Percentiles rank a stretch among this genome's conserved stretches.
Evolutionary conservation across 2,113 vertebrate genomes (phyloP).

Genomic region (Poicephalus meyeri): DNA sequence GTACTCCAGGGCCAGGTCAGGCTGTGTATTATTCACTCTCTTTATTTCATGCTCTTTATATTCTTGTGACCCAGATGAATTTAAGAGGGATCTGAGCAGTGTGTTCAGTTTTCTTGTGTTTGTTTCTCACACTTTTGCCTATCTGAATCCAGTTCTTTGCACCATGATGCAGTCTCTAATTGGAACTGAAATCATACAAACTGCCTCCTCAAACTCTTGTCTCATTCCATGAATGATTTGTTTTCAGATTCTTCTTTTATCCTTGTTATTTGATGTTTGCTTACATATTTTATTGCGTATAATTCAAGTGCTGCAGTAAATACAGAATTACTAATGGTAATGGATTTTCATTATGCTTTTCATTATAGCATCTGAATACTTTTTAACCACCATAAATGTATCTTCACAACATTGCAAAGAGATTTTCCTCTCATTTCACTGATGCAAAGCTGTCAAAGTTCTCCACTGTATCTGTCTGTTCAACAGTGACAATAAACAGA

Average conservation of each 20-base stretch:
- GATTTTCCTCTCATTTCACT: neutral
- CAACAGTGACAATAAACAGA: neutral
- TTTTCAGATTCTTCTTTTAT: conserved; percentile 18
- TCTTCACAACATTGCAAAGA: neutral
- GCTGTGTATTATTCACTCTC: neutral
- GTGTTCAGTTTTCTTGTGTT: neutral
- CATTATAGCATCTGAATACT: neutral
- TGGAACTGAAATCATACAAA: neutral
- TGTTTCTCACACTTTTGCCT: neutral
- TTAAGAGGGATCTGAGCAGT: neutral
- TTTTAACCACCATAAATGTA: neutral
- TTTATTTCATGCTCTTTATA: neutral
- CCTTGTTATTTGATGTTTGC: conserved; percentile 40
- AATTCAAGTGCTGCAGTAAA: conserved; percentile 27
- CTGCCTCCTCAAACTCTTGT: neutral
- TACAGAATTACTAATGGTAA: conserved; percentile 19
- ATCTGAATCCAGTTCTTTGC: neutral
- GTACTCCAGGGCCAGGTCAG: neutral
- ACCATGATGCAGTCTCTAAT: neutral
- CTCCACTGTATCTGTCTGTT: neutral
- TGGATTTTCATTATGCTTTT: neutral
- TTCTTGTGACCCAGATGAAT: conserved; percentile 14
- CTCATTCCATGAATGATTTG: neutral
- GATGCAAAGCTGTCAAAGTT: neutral
- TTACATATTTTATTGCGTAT: conserved; percentile 18